Percentiles rank a stretch among this genome's conserved stretches.
Conservation (phyloP, 2,797 vertebrate genomes). For the Scolopax bukidnonensis region DNA sequence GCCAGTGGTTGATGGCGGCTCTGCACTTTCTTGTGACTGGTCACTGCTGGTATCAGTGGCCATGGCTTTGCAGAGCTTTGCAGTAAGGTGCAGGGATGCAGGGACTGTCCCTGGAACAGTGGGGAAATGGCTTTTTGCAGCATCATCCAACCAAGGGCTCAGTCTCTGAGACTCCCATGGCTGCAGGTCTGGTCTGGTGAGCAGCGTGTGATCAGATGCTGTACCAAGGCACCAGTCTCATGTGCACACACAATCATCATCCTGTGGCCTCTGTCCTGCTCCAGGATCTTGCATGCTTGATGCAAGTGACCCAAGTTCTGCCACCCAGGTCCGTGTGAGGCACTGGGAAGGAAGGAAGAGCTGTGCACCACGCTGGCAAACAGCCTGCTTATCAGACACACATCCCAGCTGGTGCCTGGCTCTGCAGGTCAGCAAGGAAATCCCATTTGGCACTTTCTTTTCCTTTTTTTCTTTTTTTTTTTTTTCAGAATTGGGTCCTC, state of each 20-base stretch:
- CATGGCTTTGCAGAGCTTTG: neutral
- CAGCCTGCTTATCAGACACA: neutral
- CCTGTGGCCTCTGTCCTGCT: neutral
- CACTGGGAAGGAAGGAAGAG: neutral
- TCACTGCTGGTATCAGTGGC: neutral
- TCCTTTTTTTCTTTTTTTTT: no score
- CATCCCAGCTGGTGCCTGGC: neutral
- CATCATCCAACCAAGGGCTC: neutral
- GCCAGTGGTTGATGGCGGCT: neutral
- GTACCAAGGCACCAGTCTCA: neutral
- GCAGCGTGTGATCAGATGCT: neutral
- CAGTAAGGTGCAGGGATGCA: neutral
- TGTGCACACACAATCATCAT: fast-evolving
- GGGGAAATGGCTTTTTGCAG: neutral
- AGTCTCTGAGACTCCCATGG: neutral
- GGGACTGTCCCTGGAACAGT: neutral
- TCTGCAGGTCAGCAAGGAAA: neutral
- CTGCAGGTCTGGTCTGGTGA: neutral
- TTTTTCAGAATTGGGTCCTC: neutral
- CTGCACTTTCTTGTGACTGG: neutral
- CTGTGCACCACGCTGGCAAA: neutral
- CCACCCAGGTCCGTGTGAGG: neutral
- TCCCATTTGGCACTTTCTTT: neutral
- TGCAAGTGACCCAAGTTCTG: neutral
- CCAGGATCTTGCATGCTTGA: neutral